Percentiles rank a stretch among this genome's conserved stretches.
These are phyloP conservation scores for Zhengitettix transpicula DNA, from an alignment of 2,888 invertebrate genomes.

Conservation along the genomic window DNA sequence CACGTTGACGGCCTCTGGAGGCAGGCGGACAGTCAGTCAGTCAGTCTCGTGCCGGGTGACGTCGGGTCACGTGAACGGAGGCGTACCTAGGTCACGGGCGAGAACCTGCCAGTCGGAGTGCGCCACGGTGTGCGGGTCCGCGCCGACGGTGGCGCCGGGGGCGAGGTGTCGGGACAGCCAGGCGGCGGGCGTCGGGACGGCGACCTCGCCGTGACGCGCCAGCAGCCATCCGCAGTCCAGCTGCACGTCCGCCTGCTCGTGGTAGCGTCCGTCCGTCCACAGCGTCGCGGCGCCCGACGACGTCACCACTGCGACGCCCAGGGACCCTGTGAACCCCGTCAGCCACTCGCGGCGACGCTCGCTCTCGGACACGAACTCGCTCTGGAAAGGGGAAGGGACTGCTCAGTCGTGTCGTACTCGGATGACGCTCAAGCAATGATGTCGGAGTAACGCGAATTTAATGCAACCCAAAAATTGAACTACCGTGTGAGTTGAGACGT, in stretches of 20 bases:
- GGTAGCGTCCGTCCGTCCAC: slow-evolving; percentile 87
- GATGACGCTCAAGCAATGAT: too few relatives aligned
- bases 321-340: slow-evolving; percentile 64
- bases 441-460: too few relatives aligned
- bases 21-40: too few relatives aligned
- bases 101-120: slow-evolving; percentile 47
- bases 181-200: slow-evolving; percentile 20
- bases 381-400: too few relatives aligned
- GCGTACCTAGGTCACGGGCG: slow-evolving; percentile 31
- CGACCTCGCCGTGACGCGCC: not conserved
- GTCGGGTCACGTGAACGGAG: not conserved
- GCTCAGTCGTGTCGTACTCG: too few relatives aligned
- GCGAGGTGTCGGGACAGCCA: slow-evolving; percentile 37
- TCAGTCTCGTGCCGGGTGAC: too few relatives aligned
- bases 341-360: slow-evolving; percentile 64
- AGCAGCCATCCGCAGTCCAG: slow-evolving; percentile 70
- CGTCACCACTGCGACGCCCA: slow-evolving; percentile 56
- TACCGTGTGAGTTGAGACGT: too few relatives aligned
- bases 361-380: slow-evolving; percentile 55
- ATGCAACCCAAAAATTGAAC: too few relatives aligned
- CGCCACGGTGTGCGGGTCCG: slow-evolving; percentile 56
- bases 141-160: slow-evolving; percentile 41
- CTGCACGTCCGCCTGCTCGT: slow-evolving; percentile 67
- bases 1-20: too few relatives aligned
- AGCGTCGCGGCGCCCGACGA: slow-evolving; percentile 43